These are phyloP conservation scores for Drosophila sulfurigaster DNA, from an alignment of 1,140 invertebrate genomes.

Conservation along the genomic window DNA sequence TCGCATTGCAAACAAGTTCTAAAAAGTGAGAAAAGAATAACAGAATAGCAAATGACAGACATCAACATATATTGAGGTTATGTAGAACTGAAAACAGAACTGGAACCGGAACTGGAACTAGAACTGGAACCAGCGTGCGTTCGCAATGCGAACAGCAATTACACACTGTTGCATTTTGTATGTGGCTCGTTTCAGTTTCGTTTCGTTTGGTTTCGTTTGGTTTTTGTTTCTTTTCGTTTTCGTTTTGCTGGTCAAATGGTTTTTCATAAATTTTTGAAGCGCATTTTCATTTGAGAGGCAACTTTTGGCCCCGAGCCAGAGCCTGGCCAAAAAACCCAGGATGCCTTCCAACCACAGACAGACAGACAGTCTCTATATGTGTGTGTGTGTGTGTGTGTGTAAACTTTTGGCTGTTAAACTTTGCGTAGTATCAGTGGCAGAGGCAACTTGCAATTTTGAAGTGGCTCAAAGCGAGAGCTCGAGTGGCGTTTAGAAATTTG, in stretches of 20 bases:
- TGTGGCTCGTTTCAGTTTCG: constrained; percentile 29
- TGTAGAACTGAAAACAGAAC: too few relatives aligned
- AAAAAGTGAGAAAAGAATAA: too few relatives aligned
- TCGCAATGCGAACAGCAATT: constrained; percentile 36
- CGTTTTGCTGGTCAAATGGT: constrained; percentile 57
- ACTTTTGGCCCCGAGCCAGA: constrained; percentile 51
- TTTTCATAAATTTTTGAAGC: constrained; percentile 76
- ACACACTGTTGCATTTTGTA: constrained; percentile 52
- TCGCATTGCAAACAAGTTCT: too few relatives aligned
- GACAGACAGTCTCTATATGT: not conserved
- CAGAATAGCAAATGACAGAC: too few relatives aligned
- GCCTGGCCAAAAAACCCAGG: constrained; percentile 41
- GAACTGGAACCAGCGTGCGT: constrained; percentile 22
- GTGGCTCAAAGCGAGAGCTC: constrained; percentile 67
- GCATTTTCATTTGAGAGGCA: constrained; percentile 66
- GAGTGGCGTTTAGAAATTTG: constrained; percentile 69
- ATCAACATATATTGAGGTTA: too few relatives aligned
- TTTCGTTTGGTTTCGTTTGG: constrained; percentile 6
- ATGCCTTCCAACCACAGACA: constrained; percentile 35
- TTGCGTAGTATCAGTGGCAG: constrained; percentile 72
- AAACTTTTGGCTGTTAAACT: constrained; percentile 69
- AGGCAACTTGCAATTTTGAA: constrained; percentile 67
- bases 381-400: constrained; percentile 37
- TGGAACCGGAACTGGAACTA: not conserved
- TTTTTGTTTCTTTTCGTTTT: constrained; percentile 24